phyloP scores from a whole-genome alignment of 2,888 invertebrate species.

The Hirtodrosophila trivittata region DNA sequence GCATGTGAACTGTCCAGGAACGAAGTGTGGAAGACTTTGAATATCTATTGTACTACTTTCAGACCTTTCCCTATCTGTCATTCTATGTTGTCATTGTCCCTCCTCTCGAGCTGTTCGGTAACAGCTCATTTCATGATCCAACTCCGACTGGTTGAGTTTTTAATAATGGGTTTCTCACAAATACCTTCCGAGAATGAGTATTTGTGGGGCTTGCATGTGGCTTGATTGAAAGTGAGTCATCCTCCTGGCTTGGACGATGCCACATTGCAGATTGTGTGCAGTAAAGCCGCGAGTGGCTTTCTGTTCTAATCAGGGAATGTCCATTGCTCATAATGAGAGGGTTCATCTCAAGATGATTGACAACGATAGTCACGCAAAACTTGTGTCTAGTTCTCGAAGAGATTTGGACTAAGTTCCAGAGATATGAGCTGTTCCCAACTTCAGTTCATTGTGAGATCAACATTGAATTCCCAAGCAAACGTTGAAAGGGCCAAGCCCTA shows the following conservation, averaged over 20 bases:
- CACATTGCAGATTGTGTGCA: slow-evolving; percentile 7
- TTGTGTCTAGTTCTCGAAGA: slow-evolving; percentile 35
- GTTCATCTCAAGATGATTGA: slow-evolving; percentile 36
- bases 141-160: slow-evolving; percentile 5
- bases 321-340: slow-evolving; percentile 52
- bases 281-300: background rate
- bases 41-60: no score
- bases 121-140: slow-evolving; percentile 18
- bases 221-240: slow-evolving; percentile 32
- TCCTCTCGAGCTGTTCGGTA: slow-evolving; percentile 21
- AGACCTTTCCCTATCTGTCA: background rate
- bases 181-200: slow-evolving; percentile 8
- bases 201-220: slow-evolving; percentile 8
- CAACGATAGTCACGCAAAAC: slow-evolving; percentile 50
- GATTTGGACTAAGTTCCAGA: slow-evolving; percentile 17
- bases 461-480: slow-evolving; percentile 39
- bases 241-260: slow-evolving; percentile 1
- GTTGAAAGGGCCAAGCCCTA: slow-evolving; percentile 10
- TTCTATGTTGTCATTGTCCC: slow-evolving; percentile 31
- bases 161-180: slow-evolving; percentile 25
- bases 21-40: no score
- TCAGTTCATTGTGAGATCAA: slow-evolving; percentile 42
- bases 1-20: slow-evolving; percentile 1
- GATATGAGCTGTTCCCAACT: slow-evolving; percentile 4
- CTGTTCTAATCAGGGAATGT: slow-evolving; percentile 43